Percentiles rank a stretch among this genome's conserved stretches.
phyloP scores from a whole-genome alignment of 1,140 invertebrate genomes.

The Orius insidiosus region DNA sequence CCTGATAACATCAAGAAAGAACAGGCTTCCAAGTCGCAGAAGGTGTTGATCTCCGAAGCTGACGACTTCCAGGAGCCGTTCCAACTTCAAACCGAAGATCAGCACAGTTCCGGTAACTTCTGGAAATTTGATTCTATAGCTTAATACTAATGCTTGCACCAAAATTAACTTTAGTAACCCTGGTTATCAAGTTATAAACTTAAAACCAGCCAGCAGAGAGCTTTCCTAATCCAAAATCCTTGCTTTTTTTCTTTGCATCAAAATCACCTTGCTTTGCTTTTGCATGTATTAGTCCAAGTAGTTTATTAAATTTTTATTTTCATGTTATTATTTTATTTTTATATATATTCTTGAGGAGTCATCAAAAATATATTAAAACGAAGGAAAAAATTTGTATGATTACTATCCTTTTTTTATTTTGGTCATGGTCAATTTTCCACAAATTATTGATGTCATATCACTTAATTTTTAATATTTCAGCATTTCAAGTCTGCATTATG shows the following conservation, averaged over 20 bases:
- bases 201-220: not conserved
- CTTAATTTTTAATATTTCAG: not conserved
- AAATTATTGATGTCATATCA: not conserved
- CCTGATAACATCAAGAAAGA: not conserved
- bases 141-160: not conserved
- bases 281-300: not conserved
- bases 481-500: not conserved
- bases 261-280: not conserved
- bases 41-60: slow-evolving; percentile 32
- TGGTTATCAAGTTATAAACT: not conserved
- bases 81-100: slow-evolving; percentile 56
- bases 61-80: slow-evolving; percentile 41
- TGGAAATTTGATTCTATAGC: not conserved
- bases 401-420: not conserved
- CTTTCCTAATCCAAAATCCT: not conserved
- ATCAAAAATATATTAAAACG: not conserved
- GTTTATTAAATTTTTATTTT: not conserved
- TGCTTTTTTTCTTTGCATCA: slow-evolving; percentile 3
- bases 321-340: not conserved
- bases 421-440: not conserved
- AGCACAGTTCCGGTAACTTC: slow-evolving; percentile 36
- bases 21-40: not conserved
- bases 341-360: not conserved
- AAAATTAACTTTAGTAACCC: too few species aligned
- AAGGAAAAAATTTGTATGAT: not conserved